phyloP scores from a whole-genome alignment of 1,140 invertebrate genomes.

The Saccostrea echinata region DNA sequence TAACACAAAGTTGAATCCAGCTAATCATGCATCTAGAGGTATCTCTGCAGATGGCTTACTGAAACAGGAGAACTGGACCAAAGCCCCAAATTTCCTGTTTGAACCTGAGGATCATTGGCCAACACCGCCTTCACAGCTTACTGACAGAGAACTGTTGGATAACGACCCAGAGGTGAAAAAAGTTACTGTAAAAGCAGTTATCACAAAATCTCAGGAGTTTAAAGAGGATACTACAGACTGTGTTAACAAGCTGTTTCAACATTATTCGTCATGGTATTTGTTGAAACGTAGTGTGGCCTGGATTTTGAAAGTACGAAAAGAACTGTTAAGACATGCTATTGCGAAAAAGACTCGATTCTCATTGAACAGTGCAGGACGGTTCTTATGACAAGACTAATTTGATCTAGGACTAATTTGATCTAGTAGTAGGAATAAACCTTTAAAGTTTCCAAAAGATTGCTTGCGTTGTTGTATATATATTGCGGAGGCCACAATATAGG shows the following conservation, averaged over 20 bases:
- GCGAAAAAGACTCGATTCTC: not conserved
- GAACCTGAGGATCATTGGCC: conserved; percentile 10
- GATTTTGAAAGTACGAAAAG: too few relatives aligned
- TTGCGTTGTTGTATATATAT: too few relatives aligned
- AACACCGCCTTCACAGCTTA: not conserved
- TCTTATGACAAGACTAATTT: too few relatives aligned
- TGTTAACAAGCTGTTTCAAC: not conserved
- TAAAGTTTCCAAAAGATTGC: too few relatives aligned
- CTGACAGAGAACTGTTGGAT: not conserved
- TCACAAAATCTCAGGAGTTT: not conserved
- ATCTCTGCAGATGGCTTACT: too few relatives aligned
- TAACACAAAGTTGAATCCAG: not conserved
- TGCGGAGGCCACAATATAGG: too few relatives aligned
- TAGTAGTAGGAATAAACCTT: too few relatives aligned
- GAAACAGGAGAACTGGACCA: too few relatives aligned
- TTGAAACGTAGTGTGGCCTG: not conserved
- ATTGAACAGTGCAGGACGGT: not conserved
- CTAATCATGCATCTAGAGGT: too few relatives aligned
- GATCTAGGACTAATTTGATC: too few relatives aligned
- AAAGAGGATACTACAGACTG: not conserved
- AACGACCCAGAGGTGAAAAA: conserved; percentile 43
- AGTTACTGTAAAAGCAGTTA: not conserved
- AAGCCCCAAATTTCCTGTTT: too few relatives aligned
- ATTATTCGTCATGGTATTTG: not conserved
- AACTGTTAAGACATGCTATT: too few relatives aligned